These are phyloP conservation scores for Spondyliosoma cantharus DNA, from an alignment of 2,797 vertebrate species.

Conservation along the genomic window DNA sequence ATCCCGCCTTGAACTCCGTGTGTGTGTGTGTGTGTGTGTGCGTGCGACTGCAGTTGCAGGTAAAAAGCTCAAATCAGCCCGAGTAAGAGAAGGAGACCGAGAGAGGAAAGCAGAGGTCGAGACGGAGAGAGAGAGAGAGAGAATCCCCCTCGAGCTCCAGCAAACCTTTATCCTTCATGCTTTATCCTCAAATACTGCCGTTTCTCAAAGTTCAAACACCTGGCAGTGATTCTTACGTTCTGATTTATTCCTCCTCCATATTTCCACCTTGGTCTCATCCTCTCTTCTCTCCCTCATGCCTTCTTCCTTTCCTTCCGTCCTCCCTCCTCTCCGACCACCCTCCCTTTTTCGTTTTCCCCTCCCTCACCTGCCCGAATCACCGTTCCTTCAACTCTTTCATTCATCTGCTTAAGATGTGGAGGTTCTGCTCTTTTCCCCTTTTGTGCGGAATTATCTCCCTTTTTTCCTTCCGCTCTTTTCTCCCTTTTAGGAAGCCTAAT, in stretches of 20 bases:
- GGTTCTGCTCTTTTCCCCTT: not conserved
- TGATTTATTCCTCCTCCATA: conserved; percentile 67
- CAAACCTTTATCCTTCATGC: conserved; percentile 73
- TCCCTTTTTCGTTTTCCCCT: conserved; percentile 10
- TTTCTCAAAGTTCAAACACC: conserved; percentile 77
- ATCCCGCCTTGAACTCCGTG: conserved; percentile 36
- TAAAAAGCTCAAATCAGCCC: conserved; percentile 62
- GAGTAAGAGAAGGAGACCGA: conserved; percentile 49
- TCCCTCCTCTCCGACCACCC: conserved; percentile 10
- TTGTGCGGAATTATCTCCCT: not conserved
- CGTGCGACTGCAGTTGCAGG: conserved; percentile 39
- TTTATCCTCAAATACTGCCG: conserved; percentile 70
- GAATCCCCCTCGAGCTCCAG: conserved; percentile 64
- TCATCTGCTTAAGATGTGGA: conserved; percentile 8
- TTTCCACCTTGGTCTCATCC: conserved; percentile 36
- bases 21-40: not conserved
- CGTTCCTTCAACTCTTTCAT: conserved; percentile 19
- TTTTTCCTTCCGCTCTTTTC: not conserved
- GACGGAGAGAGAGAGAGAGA: conserved; percentile 46
- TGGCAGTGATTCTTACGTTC: conserved; percentile 71
- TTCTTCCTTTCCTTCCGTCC: conserved; percentile 23
- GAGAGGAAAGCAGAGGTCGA: not conserved
- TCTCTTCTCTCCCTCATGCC: conserved; percentile 9
- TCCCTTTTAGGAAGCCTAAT: conserved; percentile 31
- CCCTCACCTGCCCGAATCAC: not conserved